Base-by-base conservation (phyloP, 2,797 vertebrate genomes). In the Anolis apletophallus region DNA sequence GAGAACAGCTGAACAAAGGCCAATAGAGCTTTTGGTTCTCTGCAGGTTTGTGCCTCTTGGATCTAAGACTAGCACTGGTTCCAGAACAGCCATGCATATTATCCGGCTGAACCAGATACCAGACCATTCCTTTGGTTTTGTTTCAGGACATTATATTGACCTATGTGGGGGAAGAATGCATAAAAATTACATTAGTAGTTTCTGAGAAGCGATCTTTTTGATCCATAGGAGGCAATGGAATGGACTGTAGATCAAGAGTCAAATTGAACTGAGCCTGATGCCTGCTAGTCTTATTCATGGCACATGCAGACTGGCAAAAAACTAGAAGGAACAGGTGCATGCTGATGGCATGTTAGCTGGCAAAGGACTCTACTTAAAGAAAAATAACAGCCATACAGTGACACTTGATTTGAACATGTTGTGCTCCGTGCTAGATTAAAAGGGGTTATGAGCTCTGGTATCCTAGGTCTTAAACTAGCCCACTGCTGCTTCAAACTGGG, bases 1-100 rank as follows among this genome's bases (percentile, higher is more conserved):
- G 67, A 82, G 77, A 46, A 13, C 9, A 36, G 68, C 26, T 74
- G 57, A 88, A 68, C 84, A 78, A 64, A 73, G 78, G 57, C 81
- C 54, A 82, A 46, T 67, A 72, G 10, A 10, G n/a, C 55, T 73
- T 40, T 72, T 67, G 40, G 11, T 50, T 26, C 16, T 29, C 40
- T 12, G n/a, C 17, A 50, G 64, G 19, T 73, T 46, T 17, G 34
- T 55, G 55, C 21, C 34, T 26, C 32, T 73, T 77, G 73, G 32
- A 26, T 54, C 54, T 67, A 72, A 54, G 32, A 73, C 40, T 81
- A 72, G n/a, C 46, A 36, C 32, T 83, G 67, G 73, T 19, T n/a
- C 34, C 61, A 78, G 32, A 77, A 19, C 32, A 3, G 19, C 50
- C 57, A 19, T 23, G 19, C 10, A 67, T 23, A 6, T 13, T 34